Conservation (phyloP, 2,888 invertebrate species). For the Corbicula japonica region DNA sequence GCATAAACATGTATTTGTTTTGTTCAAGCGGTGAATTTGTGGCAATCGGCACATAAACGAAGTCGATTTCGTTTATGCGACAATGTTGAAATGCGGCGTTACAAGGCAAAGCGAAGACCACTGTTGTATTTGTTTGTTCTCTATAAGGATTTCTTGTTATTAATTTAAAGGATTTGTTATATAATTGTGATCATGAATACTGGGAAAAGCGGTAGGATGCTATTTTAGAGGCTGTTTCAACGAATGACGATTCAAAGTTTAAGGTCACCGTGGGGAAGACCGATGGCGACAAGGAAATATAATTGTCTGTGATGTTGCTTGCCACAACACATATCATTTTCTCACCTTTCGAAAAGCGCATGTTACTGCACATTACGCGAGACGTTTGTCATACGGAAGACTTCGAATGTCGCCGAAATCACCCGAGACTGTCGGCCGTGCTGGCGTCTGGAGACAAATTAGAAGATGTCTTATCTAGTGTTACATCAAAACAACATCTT, state of each 20-base stretch:
- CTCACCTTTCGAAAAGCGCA: slow-evolving; percentile 22
- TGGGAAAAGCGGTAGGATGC: neutral
- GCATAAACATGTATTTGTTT: no score
- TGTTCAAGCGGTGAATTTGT: no score
- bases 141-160: no score
- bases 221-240: neutral
- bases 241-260: slow-evolving; percentile 14
- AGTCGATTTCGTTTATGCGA: no score
- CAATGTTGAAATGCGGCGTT: no score
- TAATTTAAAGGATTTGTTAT: no score
- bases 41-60: no score
- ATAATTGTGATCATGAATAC: no score
- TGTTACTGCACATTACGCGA: slow-evolving; percentile 28
- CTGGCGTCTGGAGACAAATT: slow-evolving; percentile 13
- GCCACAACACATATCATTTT: slow-evolving; percentile 46
- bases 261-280: slow-evolving; percentile 18
- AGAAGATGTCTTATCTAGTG: slow-evolving; percentile 9
- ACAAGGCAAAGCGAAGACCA: no score
- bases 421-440: slow-evolving; percentile 30
- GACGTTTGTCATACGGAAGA: slow-evolving; percentile 38
- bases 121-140: no score
- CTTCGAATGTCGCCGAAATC: slow-evolving; percentile 31
- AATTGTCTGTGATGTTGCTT: slow-evolving; percentile 24
- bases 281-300: slow-evolving; percentile 41
- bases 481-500: slow-evolving; percentile 16